Conservation (phyloP, 2,113 vertebrate species). For the Sprattus sprattus region DNA sequence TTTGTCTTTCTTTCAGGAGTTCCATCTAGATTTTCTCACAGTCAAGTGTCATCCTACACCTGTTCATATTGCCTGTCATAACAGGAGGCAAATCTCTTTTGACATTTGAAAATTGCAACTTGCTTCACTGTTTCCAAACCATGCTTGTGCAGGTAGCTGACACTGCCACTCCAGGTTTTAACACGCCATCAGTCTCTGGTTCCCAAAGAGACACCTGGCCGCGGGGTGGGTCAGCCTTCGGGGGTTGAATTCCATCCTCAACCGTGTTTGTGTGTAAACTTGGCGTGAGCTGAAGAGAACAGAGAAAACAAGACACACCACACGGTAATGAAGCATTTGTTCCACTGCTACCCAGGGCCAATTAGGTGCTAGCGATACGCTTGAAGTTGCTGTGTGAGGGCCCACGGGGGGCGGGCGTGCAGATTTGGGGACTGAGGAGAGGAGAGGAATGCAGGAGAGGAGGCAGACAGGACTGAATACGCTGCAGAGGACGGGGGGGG, state of each 20-base stretch:
- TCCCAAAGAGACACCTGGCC: constrained; percentile 58
- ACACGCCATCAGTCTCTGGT: constrained; percentile 58
- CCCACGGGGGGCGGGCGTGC: background rate
- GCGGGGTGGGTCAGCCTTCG: constrained; percentile 45
- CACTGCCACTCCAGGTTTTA: constrained; percentile 34
- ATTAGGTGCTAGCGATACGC: constrained; percentile 69
- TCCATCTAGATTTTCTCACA: background rate
- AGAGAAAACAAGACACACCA: constrained; percentile 51
- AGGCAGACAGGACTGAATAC: background rate
- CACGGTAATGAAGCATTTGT: constrained; percentile 60
- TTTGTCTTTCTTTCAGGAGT: background rate
- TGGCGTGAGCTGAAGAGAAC: background rate
- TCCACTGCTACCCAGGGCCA: constrained; percentile 62
- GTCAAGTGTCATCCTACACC: constrained; percentile 2
- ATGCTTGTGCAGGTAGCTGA: background rate
- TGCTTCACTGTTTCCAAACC: background rate
- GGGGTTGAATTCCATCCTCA: constrained; percentile 51
- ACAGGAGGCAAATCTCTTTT: background rate
- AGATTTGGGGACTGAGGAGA: constrained; percentile 33
- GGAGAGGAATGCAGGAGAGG: constrained; percentile 17
- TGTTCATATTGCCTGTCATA: background rate
- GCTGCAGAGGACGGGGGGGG: background rate
- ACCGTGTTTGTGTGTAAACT: constrained; percentile 53
- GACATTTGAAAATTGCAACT: constrained; percentile 4
- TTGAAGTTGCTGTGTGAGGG: constrained; percentile 55